Evolutionary conservation across 2,888 invertebrate genomes (phyloP).

Genomic region (Hofmannophila pseudospretella): DNA sequence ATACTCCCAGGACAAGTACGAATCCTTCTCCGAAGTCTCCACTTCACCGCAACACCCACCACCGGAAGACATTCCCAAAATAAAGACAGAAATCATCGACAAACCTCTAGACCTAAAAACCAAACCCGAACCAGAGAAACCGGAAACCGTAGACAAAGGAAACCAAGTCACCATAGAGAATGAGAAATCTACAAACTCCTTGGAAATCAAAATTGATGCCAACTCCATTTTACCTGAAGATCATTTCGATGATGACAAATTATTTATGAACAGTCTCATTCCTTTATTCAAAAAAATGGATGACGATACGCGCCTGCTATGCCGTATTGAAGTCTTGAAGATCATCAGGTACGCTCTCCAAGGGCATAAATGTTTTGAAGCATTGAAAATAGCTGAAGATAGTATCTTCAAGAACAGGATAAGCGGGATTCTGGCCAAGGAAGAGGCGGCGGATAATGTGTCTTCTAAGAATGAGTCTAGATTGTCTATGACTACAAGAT

Average conservation of each 20-base stretch:
- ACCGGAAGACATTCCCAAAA: constrained; percentile 48
- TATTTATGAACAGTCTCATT: constrained; percentile 65
- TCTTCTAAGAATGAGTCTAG: constrained; percentile 34
- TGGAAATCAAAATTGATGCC: constrained; percentile 63
- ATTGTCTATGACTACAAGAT: constrained; percentile 62
- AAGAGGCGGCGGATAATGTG: constrained; percentile 28
- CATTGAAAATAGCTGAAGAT: constrained; percentile 48
- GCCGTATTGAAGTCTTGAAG: constrained; percentile 62
- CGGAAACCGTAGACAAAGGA: constrained; percentile 45
- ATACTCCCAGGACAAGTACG: constrained; percentile 66
- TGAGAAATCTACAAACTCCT: constrained; percentile 31
- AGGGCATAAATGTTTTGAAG: constrained; percentile 59
- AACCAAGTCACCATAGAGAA: constrained; percentile 42
- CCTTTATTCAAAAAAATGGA: constrained; percentile 69
- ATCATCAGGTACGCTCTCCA: constrained; percentile 57
- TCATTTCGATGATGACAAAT: constrained; percentile 62
- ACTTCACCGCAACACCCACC: constrained; percentile 62
- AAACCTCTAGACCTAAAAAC: constrained; percentile 58
- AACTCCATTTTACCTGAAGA: constrained; percentile 64
- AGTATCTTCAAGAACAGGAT: constrained; percentile 45
- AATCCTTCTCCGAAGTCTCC: constrained; percentile 63
- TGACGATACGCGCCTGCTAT: constrained; percentile 59
- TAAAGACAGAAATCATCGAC: constrained; percentile 48
- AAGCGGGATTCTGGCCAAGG: constrained; percentile 40
- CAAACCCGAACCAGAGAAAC: constrained; percentile 37